phyloP scores from a whole-genome alignment of 2,113 vertebrate species.

The Brachypteracias leptosomus region DNA sequence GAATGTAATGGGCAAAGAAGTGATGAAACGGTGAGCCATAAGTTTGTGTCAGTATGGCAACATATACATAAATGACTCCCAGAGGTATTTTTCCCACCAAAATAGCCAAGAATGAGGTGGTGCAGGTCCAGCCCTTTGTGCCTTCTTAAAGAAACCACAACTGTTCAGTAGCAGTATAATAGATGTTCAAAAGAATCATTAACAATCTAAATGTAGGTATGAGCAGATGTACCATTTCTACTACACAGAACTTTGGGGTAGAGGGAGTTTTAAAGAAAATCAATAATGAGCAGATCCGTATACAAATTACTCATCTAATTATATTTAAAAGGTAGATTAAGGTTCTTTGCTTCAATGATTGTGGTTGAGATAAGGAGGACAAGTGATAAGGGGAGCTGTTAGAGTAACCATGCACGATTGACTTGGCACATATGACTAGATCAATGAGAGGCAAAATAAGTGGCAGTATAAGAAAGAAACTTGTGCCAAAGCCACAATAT shows the following conservation, averaged over 20 bases:
- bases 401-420: not conserved
- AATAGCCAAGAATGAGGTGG: constrained; percentile 65
- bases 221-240: constrained; percentile 76
- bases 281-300: constrained; percentile 53
- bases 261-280: constrained; percentile 60
- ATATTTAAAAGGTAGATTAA: constrained; percentile 53
- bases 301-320: constrained; percentile 63
- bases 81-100: constrained; percentile 29
- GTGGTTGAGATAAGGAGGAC: constrained; percentile 7
- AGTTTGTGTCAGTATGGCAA: constrained; percentile 25
- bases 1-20: constrained; percentile 16
- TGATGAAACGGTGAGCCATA: constrained; percentile 8
- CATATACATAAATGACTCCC: constrained; percentile 45
- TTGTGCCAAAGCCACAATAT: constrained; percentile 11
- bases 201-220: constrained; percentile 71
- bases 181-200: constrained; percentile 80
- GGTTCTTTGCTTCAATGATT: constrained; percentile 29
- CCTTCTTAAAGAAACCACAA: constrained; percentile 77
- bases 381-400: constrained; percentile 39
- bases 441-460: constrained; percentile 19
- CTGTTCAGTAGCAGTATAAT: constrained; percentile 69
- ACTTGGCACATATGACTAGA: not conserved
- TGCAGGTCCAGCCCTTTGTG: constrained; percentile 69
- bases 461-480: not conserved
- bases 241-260: constrained; percentile 55